Percentiles rank a stretch among this genome's conserved stretches.
phyloP scores from a whole-genome alignment of 2,888 invertebrate genomes.

The Dione vanillae region DNA sequence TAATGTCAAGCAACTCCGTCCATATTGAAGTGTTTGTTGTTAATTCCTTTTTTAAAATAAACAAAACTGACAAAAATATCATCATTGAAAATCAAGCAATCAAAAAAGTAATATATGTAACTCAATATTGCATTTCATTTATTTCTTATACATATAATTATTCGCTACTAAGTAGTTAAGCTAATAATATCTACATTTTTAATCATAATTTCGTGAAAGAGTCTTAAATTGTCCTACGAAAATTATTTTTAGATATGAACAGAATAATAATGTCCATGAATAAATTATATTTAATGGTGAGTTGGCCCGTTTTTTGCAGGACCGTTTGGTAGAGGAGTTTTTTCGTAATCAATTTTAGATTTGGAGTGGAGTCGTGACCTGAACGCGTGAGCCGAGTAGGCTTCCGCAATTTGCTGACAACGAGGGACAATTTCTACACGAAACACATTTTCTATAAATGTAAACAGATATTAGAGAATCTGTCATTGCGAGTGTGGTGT shows the following conservation, averaged over 20 bases:
- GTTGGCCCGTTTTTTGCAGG: constrained; percentile 65
- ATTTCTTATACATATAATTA: not conserved
- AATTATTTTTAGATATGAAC: constrained; percentile 59
- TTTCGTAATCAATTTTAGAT: constrained; percentile 79
- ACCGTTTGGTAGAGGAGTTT: constrained; percentile 60
- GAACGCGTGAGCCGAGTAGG: constrained; percentile 65
- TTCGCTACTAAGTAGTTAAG: not conserved
- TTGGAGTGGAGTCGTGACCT: constrained; percentile 77
- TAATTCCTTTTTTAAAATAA: no score
- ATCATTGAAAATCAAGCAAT: no score
- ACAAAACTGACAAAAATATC: no score
- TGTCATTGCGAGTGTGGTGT: not conserved
- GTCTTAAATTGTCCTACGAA: constrained; percentile 47
- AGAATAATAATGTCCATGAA: constrained; percentile 68
- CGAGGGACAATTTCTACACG: constrained; percentile 22
- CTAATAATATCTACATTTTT: not conserved
- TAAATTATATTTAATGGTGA: constrained; percentile 74
- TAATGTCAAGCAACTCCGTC: no score
- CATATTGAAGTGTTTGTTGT: no score
- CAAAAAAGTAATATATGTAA: no score
- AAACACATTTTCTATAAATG: constrained; percentile 12
- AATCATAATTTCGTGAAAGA: constrained; percentile 8
- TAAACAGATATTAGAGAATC: constrained; percentile 1
- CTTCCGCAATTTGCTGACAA: constrained; percentile 63
- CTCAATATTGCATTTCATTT: not conserved